Evolutionary conservation across 1,140 invertebrate genomes (phyloP), one percentile per base, ranked within the genome.

Genomic region (Drosophila sucinea): DNA sequence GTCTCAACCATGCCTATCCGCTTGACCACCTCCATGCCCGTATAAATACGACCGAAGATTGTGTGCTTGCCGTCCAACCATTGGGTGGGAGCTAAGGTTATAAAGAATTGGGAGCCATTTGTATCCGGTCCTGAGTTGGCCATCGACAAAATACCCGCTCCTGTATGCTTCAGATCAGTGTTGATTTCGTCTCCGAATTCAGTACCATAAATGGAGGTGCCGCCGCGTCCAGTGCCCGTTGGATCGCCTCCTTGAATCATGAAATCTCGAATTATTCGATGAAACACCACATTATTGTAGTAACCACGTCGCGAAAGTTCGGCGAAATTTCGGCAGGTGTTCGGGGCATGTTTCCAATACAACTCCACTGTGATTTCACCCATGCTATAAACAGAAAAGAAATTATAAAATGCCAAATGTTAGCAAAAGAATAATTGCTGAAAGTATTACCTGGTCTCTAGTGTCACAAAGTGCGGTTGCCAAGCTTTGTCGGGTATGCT

Each of bases 101-200:
- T 98, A 86, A 99, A 99, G 94, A 99, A 99, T 91, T 99, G 99
- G 54, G 98, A 99, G 27, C 98, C 98, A 93, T 99, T 99, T 17
- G 97, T 97, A 90, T 99, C 95, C 2, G 98, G 98, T 0, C 99
- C 98, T 62, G 97, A 97, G 94, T 99, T 99, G 63, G 95, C 94
- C 94, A 95, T 95, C 5, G 94, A 95, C 2, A 95, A 79, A 66
- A 95, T 94, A 11, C 94, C 94, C 30, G 94, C 94, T 85, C 98
- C 98, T 25, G 98, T 97, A 92, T 99, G 98, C 92, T 98, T 99
- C 41, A 99, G 93, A 86, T 98, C 97, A 56, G 96, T 94, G 87
- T 98, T 95, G 75, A 99, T 97, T 95, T 99, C 99, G 94, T 99
- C 98, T 69, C 97, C 95, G 94, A 99, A 99, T 72, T 94, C 95